These are phyloP conservation scores for Ramphastos sulfuratus DNA, from an alignment of 2,113 vertebrate genomes.

Conservation along the genomic window DNA sequence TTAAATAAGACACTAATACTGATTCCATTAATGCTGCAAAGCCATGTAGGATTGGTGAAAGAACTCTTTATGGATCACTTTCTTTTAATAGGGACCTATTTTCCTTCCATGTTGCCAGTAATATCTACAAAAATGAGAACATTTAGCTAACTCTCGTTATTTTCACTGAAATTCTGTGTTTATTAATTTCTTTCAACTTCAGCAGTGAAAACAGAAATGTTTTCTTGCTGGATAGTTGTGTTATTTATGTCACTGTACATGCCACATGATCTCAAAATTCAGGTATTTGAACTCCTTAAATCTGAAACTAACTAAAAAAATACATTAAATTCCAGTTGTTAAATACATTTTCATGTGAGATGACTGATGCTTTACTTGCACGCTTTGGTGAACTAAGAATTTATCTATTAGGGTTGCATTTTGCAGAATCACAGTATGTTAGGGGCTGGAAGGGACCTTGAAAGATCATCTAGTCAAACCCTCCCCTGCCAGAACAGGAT, in stretches of 20 bases:
- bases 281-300: neutral
- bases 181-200: neutral
- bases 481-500: too few species aligned
- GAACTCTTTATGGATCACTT: neutral
- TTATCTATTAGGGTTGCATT: neutral
- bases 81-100: neutral
- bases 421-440: too few species aligned
- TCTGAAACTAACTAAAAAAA: neutral
- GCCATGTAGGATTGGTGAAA: neutral
- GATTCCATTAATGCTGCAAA: neutral
- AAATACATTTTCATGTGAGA: neutral
- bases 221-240: neutral
- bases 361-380: neutral
- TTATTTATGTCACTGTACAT: neutral
- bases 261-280: neutral
- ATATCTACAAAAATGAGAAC: neutral
- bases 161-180: neutral
- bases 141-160: neutral
- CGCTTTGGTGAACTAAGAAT: neutral
- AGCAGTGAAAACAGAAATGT: neutral
- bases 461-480: too few species aligned
- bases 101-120: neutral
- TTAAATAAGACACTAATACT: neutral
- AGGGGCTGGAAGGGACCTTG: too few species aligned
- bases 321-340: neutral